Evolutionary conservation across 1,140 invertebrate genomes (phyloP), one percentile per base, ranked within the genome.

Genomic region (Diorhabda carinulata): DNA sequence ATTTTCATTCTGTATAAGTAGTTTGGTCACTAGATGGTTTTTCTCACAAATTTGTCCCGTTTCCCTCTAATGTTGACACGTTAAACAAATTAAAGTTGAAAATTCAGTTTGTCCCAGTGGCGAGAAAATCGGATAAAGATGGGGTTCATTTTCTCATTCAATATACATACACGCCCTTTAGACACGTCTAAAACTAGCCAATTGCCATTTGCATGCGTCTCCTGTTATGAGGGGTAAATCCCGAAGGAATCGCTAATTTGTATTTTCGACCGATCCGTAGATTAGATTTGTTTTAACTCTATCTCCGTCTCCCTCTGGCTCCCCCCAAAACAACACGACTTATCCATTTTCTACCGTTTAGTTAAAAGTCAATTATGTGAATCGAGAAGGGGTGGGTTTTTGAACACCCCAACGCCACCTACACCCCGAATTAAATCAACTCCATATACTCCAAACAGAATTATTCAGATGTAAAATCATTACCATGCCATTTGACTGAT

Each of bases 301-400:
- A 52, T 52, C 47, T n/a, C 47, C n/a, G 47, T 52, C 47, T 52
- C 47, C 47, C n/a, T 66, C 56, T 60, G 59, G 66, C 61, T 72
- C 72, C 70, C 73, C 72, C 70, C 73, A 74, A 70, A 61, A 63
- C 64, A 74, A 78, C 77, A 78, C 69, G 75, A 78, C 77, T 77
- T 78, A 77, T 77, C 77, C 77, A 78, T 78, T 78, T 78, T 78
- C 77, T 78, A 78, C 72, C 77, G 76, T 77, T 78, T 78, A 78
- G 77, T 75, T 78, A 77, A 78, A 78, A 78, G 77, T 78, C 77
- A 78, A 78, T 78, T 78, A 78, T 70, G 58, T 67, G 73, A 72
- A 74, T 77, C 73, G 69, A 64, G 66, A 74, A 73, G 73, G 74
- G 70, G 69, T 70, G 66, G 63, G 61, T 41, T 67, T 59, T 43